Evolutionary conservation across 2,888 invertebrate species (phyloP), one percentile per base, ranked within the genome.

Genomic region (Eudemis profundana): DNA sequence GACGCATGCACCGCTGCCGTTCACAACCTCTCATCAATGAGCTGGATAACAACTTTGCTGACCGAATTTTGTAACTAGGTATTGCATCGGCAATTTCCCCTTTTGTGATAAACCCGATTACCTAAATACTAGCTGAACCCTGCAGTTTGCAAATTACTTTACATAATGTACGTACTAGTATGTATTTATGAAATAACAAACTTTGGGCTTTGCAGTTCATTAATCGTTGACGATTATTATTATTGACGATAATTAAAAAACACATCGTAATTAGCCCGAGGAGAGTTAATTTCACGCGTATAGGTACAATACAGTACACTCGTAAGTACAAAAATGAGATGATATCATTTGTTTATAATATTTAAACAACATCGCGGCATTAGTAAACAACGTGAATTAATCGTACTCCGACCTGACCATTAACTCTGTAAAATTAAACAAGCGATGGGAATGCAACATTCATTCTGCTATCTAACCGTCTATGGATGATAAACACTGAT

Each of bases 321-420:
- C n/a, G 10, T 36, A 50, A 8, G 15, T 17, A 33, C 33, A 44
- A 68, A 64, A 67, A 68, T 66, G 60, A 68, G 66, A 69, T 66
- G 71, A 74, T 75, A 77, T 73, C 67, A 69, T 69, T 46, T 72
- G 75, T 74, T 78, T 77, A 75, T 71, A 77, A 71, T 75, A 70
- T 71, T 72, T 66, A 49, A 73, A 66, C 69, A 72, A 63, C 67
- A 77, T 72, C 27, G 51, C 23, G 66, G 40, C 84, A 84, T 75
- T 72, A 74, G 77, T 83, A 79, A 84, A 84, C 83, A 83, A 74
- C 82, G 83, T 84, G 83, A 74, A 76, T 72, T 68, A 61, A 77
- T 76, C 78, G 68, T 69, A 68, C 69, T 74, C 73, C 72, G 78
- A 74, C 69, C 70, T 53, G 70, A 63, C 68, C 70, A 71, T 68